phyloP scores from a whole-genome alignment of 2,888 invertebrate species.

The Zaprionus obscuricornis region DNA sequence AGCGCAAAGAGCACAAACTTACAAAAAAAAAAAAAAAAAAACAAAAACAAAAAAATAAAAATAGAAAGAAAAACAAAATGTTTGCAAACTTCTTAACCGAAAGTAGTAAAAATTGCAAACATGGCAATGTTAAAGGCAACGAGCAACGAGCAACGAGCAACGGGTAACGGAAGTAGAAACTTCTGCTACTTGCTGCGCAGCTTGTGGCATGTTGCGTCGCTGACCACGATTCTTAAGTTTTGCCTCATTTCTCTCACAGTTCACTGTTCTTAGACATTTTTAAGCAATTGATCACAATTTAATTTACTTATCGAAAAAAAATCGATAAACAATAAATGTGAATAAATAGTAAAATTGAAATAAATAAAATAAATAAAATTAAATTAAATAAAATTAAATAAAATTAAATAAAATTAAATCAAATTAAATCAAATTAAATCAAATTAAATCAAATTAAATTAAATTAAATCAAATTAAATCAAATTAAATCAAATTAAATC shows the following conservation, averaged over 20 bases:
- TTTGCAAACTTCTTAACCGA: conserved; percentile 33
- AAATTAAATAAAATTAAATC: too few relatives aligned
- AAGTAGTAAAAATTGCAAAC: conserved; percentile 39
- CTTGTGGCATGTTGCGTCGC: conserved; percentile 48
- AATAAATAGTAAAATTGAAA: too few relatives aligned
- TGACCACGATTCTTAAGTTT: conserved; percentile 1
- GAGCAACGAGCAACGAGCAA: too few relatives aligned
- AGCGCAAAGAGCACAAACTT: too few relatives aligned
- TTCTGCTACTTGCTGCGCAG: conserved; percentile 53
- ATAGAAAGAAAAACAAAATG: conserved; percentile 7
- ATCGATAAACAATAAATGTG: not conserved
- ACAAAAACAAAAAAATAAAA: too few relatives aligned
- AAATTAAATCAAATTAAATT: too few relatives aligned
- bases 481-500: too few relatives aligned
- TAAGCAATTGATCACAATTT: conserved; percentile 13
- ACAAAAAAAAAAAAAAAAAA: conserved; percentile 6
- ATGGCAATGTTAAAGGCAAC: too few relatives aligned
- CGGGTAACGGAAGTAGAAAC: conserved; percentile 42
- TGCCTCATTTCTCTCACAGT: not conserved
- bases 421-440: too few relatives aligned
- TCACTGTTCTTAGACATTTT: not conserved
- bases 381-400: too few relatives aligned
- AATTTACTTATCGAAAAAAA: conserved; percentile 20
- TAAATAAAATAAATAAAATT: too few relatives aligned
- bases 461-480: too few relatives aligned